Evolutionary conservation across 1,140 invertebrate species (phyloP).

Genomic region (Spodoptera litura): DNA sequence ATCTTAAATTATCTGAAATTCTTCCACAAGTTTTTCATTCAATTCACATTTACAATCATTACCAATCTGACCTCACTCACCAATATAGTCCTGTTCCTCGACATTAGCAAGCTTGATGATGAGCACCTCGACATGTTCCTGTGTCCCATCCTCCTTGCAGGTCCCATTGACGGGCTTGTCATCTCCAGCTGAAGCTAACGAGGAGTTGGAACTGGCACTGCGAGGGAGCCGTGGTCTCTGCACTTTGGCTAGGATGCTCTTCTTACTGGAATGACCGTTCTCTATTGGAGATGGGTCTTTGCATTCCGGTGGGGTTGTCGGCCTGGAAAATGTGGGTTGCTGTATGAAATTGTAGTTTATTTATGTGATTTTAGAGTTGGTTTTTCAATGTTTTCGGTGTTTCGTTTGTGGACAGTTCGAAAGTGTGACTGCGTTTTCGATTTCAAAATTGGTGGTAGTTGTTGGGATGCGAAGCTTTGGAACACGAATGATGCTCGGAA

Average conservation of each 20-base stretch:
- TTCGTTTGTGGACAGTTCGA: too few species aligned
- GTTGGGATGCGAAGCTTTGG: too few species aligned
- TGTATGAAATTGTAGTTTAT: background rate
- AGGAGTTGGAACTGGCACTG: slow-evolving; percentile 60
- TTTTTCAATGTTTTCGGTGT: too few species aligned
- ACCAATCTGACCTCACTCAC: slow-evolving; percentile 56
- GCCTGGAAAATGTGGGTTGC: slow-evolving; percentile 2
- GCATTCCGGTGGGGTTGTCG: slow-evolving; percentile 56
- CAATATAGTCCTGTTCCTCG: slow-evolving; percentile 79
- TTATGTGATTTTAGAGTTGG: too few species aligned
- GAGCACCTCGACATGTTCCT: slow-evolving; percentile 73
- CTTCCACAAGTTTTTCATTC: too few species aligned
- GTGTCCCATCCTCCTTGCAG: slow-evolving; percentile 38
- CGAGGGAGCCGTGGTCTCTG: slow-evolving; percentile 67
- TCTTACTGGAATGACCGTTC: slow-evolving; percentile 66
- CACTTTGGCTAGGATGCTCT: slow-evolving; percentile 75
- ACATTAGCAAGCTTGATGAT: slow-evolving; percentile 78
- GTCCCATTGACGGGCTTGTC: slow-evolving; percentile 59
- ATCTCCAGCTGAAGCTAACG: slow-evolving; percentile 50
- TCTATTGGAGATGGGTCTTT: slow-evolving; percentile 68
- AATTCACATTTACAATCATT: too few species aligned
- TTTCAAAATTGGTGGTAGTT: too few species aligned
- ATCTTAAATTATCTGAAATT: too few species aligned
- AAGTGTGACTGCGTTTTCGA: too few species aligned
- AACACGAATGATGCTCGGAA: too few species aligned